phyloP scores from a whole-genome alignment of 2,113 vertebrate species.

The Hippocampus mohnikei region DNA sequence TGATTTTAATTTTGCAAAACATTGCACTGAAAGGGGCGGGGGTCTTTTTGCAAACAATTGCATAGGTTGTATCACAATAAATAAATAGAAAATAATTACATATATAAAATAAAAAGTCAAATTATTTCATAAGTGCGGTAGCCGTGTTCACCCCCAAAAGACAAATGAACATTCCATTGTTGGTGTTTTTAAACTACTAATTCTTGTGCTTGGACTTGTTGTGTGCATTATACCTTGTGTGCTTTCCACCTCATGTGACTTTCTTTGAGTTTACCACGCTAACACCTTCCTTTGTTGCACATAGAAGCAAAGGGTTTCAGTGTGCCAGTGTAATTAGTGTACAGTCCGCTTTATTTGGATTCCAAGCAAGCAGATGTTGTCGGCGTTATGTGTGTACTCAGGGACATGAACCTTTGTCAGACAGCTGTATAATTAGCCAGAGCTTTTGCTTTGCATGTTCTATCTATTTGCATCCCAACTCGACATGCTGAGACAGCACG shows the following conservation, averaged over 20 bases:
- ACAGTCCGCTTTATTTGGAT: conserved; percentile 44
- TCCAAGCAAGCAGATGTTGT: conserved; percentile 28
- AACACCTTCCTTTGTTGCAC: conserved; percentile 34
- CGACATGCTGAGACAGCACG: conserved; percentile 70
- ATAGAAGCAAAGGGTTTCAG: conserved; percentile 28
- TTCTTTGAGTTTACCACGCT: conserved; percentile 45
- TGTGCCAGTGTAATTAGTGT: conserved; percentile 56
- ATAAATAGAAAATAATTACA: background rate
- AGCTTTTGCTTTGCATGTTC: conserved; percentile 71
- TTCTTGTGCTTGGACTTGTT: background rate
- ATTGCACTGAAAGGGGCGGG: too few relatives aligned
- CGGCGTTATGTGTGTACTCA: conserved; percentile 46
- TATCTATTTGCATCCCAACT: conserved; percentile 74
- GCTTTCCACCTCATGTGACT: conserved; percentile 11
- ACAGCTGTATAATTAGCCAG: conserved; percentile 67
- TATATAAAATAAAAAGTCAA: background rate
- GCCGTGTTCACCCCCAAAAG: background rate
- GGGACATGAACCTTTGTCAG: conserved; percentile 64
- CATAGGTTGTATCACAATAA: too few relatives aligned
- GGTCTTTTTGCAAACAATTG: too few relatives aligned
- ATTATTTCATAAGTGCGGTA: conserved; percentile 3
- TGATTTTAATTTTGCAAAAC: background rate
- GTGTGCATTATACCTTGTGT: background rate
- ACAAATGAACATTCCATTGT: background rate
- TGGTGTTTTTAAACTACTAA: conserved; percentile 5